Base-by-base conservation (phyloP, 23 tunicate genomes). In the Ciona savignyi region DNA sequence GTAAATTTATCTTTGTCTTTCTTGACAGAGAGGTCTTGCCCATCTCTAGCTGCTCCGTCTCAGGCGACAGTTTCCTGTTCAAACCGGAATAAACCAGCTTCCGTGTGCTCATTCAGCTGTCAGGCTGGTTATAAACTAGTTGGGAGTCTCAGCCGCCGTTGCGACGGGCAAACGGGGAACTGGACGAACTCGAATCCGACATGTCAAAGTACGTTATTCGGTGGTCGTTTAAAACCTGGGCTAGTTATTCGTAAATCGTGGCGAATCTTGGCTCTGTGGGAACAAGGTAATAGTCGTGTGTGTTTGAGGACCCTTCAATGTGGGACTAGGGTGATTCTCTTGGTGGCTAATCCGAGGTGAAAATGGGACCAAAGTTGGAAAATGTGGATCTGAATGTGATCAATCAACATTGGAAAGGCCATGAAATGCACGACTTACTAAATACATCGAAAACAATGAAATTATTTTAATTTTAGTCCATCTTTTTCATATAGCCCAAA, bases 51-150 rank as follows among this genome's bases (percentile, higher is more conserved):
- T 24, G 69, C 67, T 24, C 90, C 83, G 25, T 68, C n/a, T 29
- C 34, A 87, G 27, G 79, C 71, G 6, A n/a, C 29, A 25, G 33
- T 81, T 62, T 23, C 27, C 28, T 87, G 95, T 63, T 65, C 82
- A 27, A 85, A 81, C 60, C 77, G 77, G 29, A 25, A 72, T 15
- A 49, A 32, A 34, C 34, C 77, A 25, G 82, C 86, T 29, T 87
- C 95, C 21, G 48, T 69, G 27, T 87, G 95, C 51, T 51, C 81
- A 0, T 81, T 81, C 32, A 30, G 65, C 26, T 87, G 95, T 65
- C 33, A 49, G 26, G 23, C 23, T 23, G 95, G 95, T 22, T 87
- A 75, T 70, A 21, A 34, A 4, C 33, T 81, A 3, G 19, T 28
- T 21, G 95, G 95, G 6, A 56, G 69, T 32, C 27, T 22, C 1